Conservation (phyloP, 2,113 vertebrate species). For the Electrona antarctica region DNA sequence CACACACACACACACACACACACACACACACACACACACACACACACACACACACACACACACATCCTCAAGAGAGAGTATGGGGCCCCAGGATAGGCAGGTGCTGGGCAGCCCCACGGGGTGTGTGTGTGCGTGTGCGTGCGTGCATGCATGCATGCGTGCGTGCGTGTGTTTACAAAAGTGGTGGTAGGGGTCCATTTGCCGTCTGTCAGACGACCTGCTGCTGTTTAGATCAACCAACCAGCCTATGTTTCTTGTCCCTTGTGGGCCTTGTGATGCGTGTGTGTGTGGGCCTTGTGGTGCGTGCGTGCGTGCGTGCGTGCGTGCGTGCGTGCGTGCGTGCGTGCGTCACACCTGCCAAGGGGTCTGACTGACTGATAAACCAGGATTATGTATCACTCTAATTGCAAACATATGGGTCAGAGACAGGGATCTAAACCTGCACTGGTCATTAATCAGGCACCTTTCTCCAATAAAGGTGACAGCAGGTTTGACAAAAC, state of each 20-base stretch:
- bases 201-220: conserved; percentile 69
- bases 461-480: too few relatives aligned
- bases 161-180: background rate
- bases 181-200: conserved; percentile 28
- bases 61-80: conserved; percentile 31
- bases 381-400: conserved; percentile 74
- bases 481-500: conserved; percentile 13
- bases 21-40: conserved; percentile 62
- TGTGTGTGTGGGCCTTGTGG: conserved; percentile 4
- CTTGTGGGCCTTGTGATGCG: conserved; percentile 58
- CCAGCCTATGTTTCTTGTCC: conserved; percentile 57
- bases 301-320: background rate
- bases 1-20: conserved; percentile 42
- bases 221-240: conserved; percentile 61
- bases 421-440: conserved; percentile 37
- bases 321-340: conserved; percentile 9
- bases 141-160: background rate
- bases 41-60: conserved; percentile 49
- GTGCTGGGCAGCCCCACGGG: conserved; percentile 62
- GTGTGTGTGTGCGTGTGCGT: background rate
- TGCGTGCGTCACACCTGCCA: background rate
- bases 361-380: conserved; percentile 35
- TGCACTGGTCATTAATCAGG: too few relatives aligned
- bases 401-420: conserved; percentile 68
- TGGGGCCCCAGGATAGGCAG: conserved; percentile 71